phyloP scores from a whole-genome alignment of 2,888 invertebrate genomes.

The Sphaerophoria taeniata region DNA sequence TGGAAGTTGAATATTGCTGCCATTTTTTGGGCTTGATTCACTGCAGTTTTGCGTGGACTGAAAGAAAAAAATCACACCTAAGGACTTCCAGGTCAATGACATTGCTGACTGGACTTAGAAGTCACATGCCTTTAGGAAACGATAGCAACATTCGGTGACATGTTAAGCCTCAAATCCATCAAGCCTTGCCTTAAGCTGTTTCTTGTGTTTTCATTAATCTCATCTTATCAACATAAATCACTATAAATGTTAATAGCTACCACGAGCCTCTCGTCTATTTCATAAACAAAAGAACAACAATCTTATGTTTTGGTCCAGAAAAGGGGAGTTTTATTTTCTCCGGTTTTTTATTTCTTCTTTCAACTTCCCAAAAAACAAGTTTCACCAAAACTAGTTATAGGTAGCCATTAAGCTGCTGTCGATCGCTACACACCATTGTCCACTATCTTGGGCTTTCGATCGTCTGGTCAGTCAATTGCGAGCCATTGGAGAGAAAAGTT shows the following conservation, averaged over 20 bases:
- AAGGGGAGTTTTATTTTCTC: conserved; percentile 7
- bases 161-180: no score
- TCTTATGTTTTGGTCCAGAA: neutral
- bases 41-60: no score
- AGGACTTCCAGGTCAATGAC: no score
- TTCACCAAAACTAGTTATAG: conserved; percentile 32
- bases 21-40: no score
- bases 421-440: neutral
- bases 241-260: neutral
- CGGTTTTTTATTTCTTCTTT: neutral
- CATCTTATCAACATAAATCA: neutral
- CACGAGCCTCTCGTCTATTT: neutral
- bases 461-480: neutral
- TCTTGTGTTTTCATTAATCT: no score
- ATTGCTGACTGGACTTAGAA: no score
- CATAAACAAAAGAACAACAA: neutral
- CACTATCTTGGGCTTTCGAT: neutral
- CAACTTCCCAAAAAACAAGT: conserved; percentile 25
- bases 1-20: no score
- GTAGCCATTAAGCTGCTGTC: neutral
- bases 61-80: no score
- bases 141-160: no score
- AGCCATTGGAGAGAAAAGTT: neutral
- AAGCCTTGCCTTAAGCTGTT: no score
- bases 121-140: no score